Evolutionary conservation across 1,140 invertebrate species (phyloP), one percentile per base, ranked within the genome.

Genomic region (Drosophila biarmipes): DNA sequence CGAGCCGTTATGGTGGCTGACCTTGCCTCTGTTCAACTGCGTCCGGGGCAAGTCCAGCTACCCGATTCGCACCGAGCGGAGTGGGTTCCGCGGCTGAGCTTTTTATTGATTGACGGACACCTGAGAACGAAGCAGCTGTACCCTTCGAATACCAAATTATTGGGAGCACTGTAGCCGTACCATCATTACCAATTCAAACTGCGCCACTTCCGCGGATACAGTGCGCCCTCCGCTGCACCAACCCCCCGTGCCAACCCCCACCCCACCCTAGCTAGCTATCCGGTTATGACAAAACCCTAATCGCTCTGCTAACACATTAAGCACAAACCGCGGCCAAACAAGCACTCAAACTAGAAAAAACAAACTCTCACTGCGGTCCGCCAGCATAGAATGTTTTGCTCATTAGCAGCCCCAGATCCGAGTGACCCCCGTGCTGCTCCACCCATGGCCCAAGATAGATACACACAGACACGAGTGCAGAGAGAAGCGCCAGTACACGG

Each of bases 71-170:
- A 15, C 4, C 12, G 10, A 35, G 31, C 19, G 51, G 34, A 56
- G 52, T 27, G 45, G 45, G 46, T 15, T 49, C 6, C 12, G 15
- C 17, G 31, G 2, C 11, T 37, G 35, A 29, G 66, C 24, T 21
- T 59, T 72, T 53, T 75, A 64, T 75, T 53, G 46, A 75, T 56
- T 73, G 42, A 27, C 27, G 37, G 19, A 54, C 38, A 31, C 21
- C 38, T 74, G 72, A 66, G 72, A 75, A 75, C 52, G 40, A 66
- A 75, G 72, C 72, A 75, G 71, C 46, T 75, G 72, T 42, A 46
- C 38, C 17, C n/a, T 52, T 34, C 11, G 19, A 37, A 72, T 72
- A 37, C 40, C 31, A 42, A 19, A 38, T 37, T 37, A 45, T 24
- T 24, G 54, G 31, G 17, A 42, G 56, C 63, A 63, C 46, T 59